phyloP scores from a whole-genome alignment of 2,113 vertebrate species.

The Protomyctophum bolini region DNA sequence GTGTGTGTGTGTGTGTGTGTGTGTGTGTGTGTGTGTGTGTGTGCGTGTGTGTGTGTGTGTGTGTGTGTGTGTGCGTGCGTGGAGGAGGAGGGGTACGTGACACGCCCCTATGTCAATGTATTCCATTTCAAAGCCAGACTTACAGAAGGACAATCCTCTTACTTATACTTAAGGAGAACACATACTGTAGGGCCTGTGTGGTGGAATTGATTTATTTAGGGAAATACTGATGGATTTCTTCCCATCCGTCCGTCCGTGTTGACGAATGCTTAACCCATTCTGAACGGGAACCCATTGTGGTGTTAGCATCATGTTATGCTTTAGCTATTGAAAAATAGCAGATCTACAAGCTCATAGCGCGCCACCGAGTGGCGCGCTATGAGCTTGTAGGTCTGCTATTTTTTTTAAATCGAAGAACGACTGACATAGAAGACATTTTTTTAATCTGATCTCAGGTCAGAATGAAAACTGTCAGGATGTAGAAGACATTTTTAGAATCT shows the following conservation, averaged over 20 bases:
- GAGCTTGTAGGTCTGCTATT: no score
- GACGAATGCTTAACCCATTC: constrained; percentile 63
- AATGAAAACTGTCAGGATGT: no score
- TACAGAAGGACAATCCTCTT: constrained; percentile 75
- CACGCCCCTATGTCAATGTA: constrained; percentile 72
- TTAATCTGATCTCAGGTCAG: no score
- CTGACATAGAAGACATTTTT: no score
- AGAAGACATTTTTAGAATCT: no score
- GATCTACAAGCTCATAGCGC: no score
- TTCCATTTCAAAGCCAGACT: constrained; percentile 76
- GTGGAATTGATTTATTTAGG: constrained; percentile 72
- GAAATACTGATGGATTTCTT: constrained; percentile 52
- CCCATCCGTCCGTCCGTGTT: constrained; percentile 37
- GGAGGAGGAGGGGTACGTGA: not conserved
- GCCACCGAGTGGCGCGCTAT: no score
- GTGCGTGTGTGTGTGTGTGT: not conserved
- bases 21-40: not conserved
- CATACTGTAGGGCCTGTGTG: constrained; percentile 38
- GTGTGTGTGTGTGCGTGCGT: not conserved
- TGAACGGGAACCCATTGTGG: no score
- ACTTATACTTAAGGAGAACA: constrained; percentile 68
- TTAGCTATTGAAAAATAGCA: no score
- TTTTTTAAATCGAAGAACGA: no score
- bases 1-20: constrained; percentile 7
- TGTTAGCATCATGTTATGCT: no score